A percentile compares a stretch with the other conserved stretches of the same genome.
Evolutionary conservation across 1,140 invertebrate genomes (phyloP).

Genomic region (Lepidurus apus): DNA sequence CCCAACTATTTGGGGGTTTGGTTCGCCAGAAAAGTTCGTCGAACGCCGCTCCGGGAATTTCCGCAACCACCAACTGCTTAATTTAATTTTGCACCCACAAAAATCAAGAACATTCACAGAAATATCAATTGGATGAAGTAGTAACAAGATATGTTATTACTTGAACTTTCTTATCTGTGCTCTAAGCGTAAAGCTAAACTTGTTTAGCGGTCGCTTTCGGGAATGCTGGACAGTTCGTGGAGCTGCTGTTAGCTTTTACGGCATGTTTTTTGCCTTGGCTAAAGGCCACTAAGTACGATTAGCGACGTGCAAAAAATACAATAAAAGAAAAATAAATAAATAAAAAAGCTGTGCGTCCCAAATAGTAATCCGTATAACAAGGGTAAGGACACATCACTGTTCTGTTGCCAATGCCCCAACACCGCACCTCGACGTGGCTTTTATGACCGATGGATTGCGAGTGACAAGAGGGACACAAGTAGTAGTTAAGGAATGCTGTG

Average conservation of each 20-base stretch:
- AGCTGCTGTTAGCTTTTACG: background rate
- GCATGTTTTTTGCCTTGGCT: background rate
- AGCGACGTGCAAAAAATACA: background rate
- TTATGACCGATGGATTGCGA: conserved; percentile 9
- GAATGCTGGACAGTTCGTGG: background rate
- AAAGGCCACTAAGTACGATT: background rate
- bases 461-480: background rate
- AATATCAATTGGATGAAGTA: too few species aligned
- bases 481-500: background rate
- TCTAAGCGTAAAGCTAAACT: background rate
- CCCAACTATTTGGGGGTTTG: background rate
- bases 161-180: too few species aligned
- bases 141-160: too few species aligned
- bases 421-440: background rate
- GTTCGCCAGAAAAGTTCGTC: background rate
- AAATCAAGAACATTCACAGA: too few species aligned
- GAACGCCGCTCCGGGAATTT: too few species aligned
- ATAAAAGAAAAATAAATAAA: background rate
- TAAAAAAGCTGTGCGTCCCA: background rate
- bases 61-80: too few species aligned
- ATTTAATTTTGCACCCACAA: too few species aligned
- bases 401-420: background rate
- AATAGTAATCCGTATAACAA: background rate
- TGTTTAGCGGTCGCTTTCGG: background rate
- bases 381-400: background rate